These are phyloP conservation scores for Contarinia nasturtii DNA, from an alignment of 1,140 invertebrate species.

Conservation along the genomic window DNA sequence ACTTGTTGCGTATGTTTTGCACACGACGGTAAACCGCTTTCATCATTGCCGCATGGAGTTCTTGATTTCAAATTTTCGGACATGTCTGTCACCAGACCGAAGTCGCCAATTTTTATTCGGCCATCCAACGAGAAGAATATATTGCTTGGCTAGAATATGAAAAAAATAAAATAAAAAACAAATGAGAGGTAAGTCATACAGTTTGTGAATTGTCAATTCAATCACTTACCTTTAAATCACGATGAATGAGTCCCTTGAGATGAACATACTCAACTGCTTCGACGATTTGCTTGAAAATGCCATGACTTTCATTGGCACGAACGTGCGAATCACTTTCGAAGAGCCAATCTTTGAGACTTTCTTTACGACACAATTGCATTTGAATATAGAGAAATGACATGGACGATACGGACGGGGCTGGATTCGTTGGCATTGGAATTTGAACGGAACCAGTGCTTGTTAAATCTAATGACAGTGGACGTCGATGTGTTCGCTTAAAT, in stretches of 20 bases:
- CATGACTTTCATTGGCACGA: slow-evolving; percentile 30
- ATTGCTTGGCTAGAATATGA: slow-evolving; percentile 65
- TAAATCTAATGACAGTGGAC: slow-evolving; percentile 19
- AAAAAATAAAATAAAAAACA: slow-evolving; percentile 3
- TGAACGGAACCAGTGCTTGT: slow-evolving; percentile 13
- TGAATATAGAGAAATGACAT: slow-evolving; percentile 82
- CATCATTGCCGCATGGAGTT: slow-evolving; percentile 17
- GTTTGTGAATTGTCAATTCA: too few species aligned
- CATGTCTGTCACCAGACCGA: slow-evolving; percentile 82
- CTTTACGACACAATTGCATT: slow-evolving; percentile 84
- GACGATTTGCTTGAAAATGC: slow-evolving; percentile 83
- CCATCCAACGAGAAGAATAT: slow-evolving; percentile 87
- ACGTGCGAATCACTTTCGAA: slow-evolving; percentile 24
- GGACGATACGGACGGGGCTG: slow-evolving; percentile 9
- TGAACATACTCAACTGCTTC: slow-evolving; percentile 92
- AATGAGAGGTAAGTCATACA: slow-evolving; percentile 1
- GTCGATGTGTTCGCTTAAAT: slow-evolving; percentile 6
- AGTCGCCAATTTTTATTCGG: slow-evolving; percentile 88
- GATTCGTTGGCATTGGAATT: slow-evolving; percentile 5
- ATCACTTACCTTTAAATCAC: slow-evolving; percentile 68
- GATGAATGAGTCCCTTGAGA: slow-evolving; percentile 73
- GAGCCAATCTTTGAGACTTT: slow-evolving; percentile 85
- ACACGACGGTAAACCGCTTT: slow-evolving; percentile 11
- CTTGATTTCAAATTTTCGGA: slow-evolving; percentile 29
- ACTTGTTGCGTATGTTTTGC: slow-evolving; percentile 33